Percentiles rank a stretch among this genome's conserved stretches.
phyloP scores from a whole-genome alignment of 2,113 vertebrate species.

The Megaceryle maxima region DNA sequence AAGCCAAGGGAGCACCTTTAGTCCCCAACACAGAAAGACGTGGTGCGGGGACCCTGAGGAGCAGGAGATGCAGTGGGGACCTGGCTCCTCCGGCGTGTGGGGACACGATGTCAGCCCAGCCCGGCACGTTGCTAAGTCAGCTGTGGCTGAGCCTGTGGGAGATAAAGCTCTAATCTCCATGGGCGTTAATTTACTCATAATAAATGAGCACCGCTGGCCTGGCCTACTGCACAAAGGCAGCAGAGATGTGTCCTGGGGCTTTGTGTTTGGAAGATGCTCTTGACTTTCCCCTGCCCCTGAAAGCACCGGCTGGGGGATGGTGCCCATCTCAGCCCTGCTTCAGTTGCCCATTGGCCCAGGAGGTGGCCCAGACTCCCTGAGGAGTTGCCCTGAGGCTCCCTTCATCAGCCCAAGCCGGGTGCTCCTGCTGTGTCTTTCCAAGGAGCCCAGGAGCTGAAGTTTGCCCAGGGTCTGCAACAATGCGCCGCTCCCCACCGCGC shows the following conservation, averaged over 20 bases:
- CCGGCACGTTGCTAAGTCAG: neutral
- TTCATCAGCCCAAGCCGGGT: neutral
- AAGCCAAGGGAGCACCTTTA: neutral
- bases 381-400: neutral
- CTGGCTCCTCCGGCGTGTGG: fast-evolving
- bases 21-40: fast-evolving
- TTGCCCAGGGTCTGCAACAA: neutral
- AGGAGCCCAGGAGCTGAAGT: neutral
- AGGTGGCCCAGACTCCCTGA: neutral
- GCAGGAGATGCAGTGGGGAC: fast-evolving
- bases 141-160: neutral
- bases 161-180: constrained; percentile 34
- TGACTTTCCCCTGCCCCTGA: neutral
- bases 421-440: neutral
- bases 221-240: neutral
- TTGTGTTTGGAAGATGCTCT: neutral
- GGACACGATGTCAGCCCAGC: neutral
- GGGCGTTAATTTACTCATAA: neutral
- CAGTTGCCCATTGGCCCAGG: neutral
- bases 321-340: neutral
- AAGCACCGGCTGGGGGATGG: neutral
- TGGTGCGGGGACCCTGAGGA: neutral
- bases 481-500: neutral
- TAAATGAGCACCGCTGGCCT: neutral
- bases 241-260: neutral